Evolutionary conservation across 2,797 vertebrate species (phyloP).

Genomic region (Alosa sapidissima): DNA sequence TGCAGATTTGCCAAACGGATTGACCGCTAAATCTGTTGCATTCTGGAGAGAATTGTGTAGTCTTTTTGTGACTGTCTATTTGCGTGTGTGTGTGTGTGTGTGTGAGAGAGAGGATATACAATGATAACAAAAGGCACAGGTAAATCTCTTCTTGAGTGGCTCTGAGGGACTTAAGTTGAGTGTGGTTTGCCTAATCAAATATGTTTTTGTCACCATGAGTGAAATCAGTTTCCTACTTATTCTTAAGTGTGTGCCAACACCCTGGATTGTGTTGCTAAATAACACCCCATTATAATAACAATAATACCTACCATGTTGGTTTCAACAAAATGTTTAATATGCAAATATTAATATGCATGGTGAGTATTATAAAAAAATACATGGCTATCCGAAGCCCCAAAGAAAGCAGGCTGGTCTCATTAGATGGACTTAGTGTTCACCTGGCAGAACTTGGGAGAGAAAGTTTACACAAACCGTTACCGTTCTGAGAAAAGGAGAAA

Average conservation of each 20-base stretch:
- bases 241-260: background rate
- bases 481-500: constrained; percentile 65
- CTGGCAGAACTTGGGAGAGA: constrained; percentile 53
- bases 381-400: background rate
- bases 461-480: constrained; percentile 75
- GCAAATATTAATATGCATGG: background rate
- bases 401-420: background rate
- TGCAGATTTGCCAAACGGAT: constrained; percentile 12
- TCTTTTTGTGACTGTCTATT: background rate
- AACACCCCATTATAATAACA: background rate
- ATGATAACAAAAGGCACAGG: background rate
- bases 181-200: background rate
- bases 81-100: background rate
- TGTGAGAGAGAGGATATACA: background rate
- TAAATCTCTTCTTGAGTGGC: background rate
- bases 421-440: constrained; percentile 1
- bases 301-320: background rate
- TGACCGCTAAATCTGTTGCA: constrained; percentile 31
- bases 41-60: background rate
- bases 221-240: background rate
- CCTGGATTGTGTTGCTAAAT: background rate
- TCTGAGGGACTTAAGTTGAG: background rate
- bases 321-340: constrained; percentile 58
- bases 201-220: background rate
- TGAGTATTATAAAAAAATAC: too few relatives aligned